Percentiles rank a stretch among this genome's conserved stretches.
Evolutionary conservation across 2,888 invertebrate species (phyloP).

Genomic region (Halictus ligatus): DNA sequence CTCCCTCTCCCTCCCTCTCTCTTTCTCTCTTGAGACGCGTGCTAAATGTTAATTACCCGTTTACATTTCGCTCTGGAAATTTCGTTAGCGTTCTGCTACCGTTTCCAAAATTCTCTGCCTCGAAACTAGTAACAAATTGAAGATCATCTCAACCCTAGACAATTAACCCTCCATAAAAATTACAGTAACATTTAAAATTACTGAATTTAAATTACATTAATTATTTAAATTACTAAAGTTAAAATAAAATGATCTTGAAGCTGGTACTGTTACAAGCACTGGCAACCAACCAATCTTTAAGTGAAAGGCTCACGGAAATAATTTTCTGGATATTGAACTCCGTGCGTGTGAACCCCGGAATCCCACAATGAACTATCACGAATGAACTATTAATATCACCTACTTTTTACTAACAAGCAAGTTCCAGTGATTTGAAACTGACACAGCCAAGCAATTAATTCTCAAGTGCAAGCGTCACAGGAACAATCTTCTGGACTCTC

Average conservation of each 20-base stretch:
- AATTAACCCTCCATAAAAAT: neutral
- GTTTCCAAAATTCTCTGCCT: neutral
- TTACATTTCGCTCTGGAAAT: neutral
- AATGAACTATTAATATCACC: neutral
- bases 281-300: no score
- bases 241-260: no score
- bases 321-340: no score
- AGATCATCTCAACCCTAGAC: neutral
- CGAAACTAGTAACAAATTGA: neutral
- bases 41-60: constrained; percentile 8
- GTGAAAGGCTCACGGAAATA: no score
- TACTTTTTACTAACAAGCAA: neutral
- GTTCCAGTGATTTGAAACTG: neutral
- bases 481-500: neutral
- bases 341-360: no score
- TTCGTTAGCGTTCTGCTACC: neutral
- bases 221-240: no score
- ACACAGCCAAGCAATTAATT: no score
- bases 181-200: neutral
- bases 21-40: neutral
- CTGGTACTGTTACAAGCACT: no score
- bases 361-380: no score
- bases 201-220: no score
- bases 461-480: neutral
- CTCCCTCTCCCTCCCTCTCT: neutral